phyloP scores from a whole-genome alignment of 2,888 invertebrate species.

The Thera obeliscata region DNA sequence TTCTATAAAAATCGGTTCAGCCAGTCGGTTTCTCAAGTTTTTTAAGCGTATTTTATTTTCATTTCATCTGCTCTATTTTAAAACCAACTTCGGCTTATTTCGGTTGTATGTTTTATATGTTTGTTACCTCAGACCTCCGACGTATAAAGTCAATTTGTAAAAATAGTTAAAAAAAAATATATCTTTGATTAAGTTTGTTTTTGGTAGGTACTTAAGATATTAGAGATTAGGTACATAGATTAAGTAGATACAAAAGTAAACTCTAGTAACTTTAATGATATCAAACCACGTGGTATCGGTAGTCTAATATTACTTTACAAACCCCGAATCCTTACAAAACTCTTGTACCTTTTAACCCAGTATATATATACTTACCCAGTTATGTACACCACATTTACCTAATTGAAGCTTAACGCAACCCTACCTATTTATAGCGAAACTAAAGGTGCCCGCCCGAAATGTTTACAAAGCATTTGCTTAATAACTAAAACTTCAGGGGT shows the following conservation, averaged over 20 bases:
- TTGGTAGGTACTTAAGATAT: too few relatives aligned
- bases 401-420: constrained; percentile 74
- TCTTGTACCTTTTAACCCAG: constrained; percentile 27
- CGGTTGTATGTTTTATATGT: too few relatives aligned
- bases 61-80: too few relatives aligned
- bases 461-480: constrained; percentile 85
- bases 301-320: neutral
- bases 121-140: too few relatives aligned
- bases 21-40: too few relatives aligned
- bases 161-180: too few relatives aligned
- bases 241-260: neutral
- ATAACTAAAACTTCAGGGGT: constrained; percentile 81
- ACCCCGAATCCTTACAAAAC: constrained; percentile 28
- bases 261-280: neutral
- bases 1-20: too few relatives aligned
- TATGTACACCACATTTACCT: constrained; percentile 56
- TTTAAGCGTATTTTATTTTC: too few relatives aligned
- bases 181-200: too few relatives aligned
- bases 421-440: constrained; percentile 76
- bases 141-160: too few relatives aligned
- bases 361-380: constrained; percentile 15
- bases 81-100: too few relatives aligned
- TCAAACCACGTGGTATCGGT: neutral
- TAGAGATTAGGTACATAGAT: too few relatives aligned
- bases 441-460: constrained; percentile 80